Conservation (phyloP, 2,888 invertebrate species). For the Acrobasis repandana region DNA sequence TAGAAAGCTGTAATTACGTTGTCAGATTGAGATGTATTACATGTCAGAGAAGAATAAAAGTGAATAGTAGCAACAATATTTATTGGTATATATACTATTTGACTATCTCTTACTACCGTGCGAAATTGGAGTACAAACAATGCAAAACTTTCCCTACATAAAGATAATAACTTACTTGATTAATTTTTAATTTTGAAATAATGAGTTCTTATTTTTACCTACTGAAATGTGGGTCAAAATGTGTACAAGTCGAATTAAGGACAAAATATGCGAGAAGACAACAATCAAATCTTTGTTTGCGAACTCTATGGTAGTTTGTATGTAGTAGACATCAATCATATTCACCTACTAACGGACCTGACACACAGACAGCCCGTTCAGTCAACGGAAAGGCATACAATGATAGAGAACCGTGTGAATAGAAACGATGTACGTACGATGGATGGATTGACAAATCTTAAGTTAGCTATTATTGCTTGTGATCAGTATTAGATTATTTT, state of each 20-base stretch:
- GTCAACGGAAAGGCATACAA: neutral
- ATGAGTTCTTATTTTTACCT: constrained; percentile 9
- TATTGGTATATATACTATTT: constrained; percentile 35
- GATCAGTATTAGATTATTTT: too few relatives aligned
- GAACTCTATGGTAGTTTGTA: neutral
- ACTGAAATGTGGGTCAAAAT: neutral
- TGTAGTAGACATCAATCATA: constrained; percentile 24
- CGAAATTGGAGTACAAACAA: constrained; percentile 52
- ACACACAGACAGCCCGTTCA: constrained; percentile 7
- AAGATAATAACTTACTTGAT: constrained; percentile 37
- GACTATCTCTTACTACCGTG: constrained; percentile 38
- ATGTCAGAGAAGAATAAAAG: constrained; percentile 51
- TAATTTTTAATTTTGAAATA: constrained; percentile 36
- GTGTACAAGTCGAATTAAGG: constrained; percentile 10
- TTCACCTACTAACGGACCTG: constrained; percentile 15
- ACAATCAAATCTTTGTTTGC: constrained; percentile 22
- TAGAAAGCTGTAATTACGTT: constrained; percentile 17
- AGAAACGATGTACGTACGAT: too few relatives aligned
- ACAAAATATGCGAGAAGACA: constrained; percentile 19
- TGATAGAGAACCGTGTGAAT: neutral
- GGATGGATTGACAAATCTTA: too few relatives aligned
- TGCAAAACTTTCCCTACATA: constrained; percentile 49
- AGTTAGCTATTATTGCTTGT: too few relatives aligned
- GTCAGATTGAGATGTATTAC: constrained; percentile 46
- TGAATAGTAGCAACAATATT: constrained; percentile 40